Percentiles rank a stretch among this genome's conserved stretches.
Conservation (phyloP, 2,888 invertebrate genomes). For the Epirrhoe tristata region DNA sequence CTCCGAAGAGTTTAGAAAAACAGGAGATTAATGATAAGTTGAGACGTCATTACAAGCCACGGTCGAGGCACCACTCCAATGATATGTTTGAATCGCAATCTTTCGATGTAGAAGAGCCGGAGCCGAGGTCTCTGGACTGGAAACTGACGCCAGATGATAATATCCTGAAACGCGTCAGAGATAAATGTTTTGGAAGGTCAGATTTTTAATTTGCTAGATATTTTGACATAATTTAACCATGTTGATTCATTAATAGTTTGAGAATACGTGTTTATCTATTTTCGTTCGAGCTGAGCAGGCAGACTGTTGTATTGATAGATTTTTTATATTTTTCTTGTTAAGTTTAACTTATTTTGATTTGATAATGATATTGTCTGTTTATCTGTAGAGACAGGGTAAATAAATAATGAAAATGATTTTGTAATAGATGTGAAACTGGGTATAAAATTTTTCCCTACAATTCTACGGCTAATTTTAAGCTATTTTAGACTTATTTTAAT, state of each 20-base stretch:
- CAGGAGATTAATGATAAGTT: constrained; percentile 45
- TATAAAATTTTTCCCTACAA: constrained; percentile 28
- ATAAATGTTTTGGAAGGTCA: constrained; percentile 71
- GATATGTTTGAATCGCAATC: constrained; percentile 77
- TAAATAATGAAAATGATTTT: constrained; percentile 49
- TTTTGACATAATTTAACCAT: constrained; percentile 23
- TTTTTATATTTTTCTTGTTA: constrained; percentile 52
- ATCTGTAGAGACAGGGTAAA: constrained; percentile 75
- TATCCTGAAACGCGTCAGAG: constrained; percentile 67
- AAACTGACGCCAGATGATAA: constrained; percentile 70
- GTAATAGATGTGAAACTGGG: constrained; percentile 38
- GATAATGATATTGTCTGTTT: constrained; percentile 46
- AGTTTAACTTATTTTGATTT: constrained; percentile 46
- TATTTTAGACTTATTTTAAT: constrained; percentile 33
- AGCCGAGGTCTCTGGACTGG: constrained; percentile 62
- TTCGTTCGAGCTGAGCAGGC: constrained; percentile 20
- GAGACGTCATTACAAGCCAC: constrained; percentile 50
- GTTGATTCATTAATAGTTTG: constrained; percentile 15
- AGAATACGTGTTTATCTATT: neutral
- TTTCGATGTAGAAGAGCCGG: constrained; percentile 63
- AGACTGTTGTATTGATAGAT: constrained; percentile 46
- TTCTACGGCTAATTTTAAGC: constrained; percentile 23
- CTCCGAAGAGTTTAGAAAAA: constrained; percentile 54
- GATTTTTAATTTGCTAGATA: constrained; percentile 56
- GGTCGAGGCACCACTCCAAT: constrained; percentile 63